A percentile compares a stretch with the other conserved stretches of the same genome.
These are phyloP conservation scores for Nemoura dubitans DNA, from an alignment of 2,888 invertebrate genomes.

Conservation along the genomic window DNA sequence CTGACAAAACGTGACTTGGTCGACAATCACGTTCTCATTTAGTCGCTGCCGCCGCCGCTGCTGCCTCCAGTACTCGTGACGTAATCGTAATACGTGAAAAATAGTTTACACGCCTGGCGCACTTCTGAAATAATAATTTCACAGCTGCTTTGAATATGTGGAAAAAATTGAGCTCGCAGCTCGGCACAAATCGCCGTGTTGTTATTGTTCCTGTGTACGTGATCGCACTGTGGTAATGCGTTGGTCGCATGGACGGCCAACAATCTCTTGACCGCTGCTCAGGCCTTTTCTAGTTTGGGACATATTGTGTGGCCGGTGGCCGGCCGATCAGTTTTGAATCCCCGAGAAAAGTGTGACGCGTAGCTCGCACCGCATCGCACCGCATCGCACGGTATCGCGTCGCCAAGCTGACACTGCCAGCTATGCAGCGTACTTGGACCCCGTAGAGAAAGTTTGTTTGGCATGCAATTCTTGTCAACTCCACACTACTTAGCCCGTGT, in stretches of 20 bases:
- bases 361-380: not conserved
- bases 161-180: not conserved
- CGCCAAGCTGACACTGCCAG: not conserved
- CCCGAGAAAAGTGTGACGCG: not conserved
- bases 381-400: too few species aligned
- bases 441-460: constrained; percentile 1
- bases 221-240: not conserved
- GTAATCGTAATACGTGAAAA: not conserved
- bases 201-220: not conserved
- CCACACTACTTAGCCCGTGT: not conserved
- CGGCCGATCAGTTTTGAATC: not conserved
- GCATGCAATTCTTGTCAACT: constrained; percentile 12
- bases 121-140: constrained; percentile 2
- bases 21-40: constrained; percentile 14
- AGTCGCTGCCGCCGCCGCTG: not conserved
- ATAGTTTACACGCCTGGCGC: not conserved
- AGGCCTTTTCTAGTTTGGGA: not conserved
- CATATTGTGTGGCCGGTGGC: not conserved
- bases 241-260: not conserved
- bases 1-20: constrained; percentile 13
- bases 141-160: not conserved
- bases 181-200: not conserved
- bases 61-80: constrained; percentile 10
- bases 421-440: not conserved
- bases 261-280: not conserved